Evolutionary conservation across 2,888 invertebrate species (phyloP).

Genomic region (Sphecodes monilicornis): DNA sequence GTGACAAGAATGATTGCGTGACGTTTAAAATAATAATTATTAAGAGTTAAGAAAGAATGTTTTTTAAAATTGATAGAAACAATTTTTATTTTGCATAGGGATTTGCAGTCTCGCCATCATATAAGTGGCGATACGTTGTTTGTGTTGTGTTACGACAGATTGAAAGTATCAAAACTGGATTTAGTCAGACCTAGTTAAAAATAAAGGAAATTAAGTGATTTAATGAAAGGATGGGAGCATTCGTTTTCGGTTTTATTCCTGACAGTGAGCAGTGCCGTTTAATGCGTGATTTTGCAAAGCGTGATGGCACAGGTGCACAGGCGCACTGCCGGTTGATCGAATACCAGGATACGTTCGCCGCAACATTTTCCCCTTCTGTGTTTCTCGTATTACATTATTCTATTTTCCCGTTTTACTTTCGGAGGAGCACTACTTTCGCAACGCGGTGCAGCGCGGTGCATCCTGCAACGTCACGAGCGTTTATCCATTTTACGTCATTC

Average conservation of each 20-base stretch:
- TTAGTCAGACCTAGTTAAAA: no score
- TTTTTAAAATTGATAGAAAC: no score
- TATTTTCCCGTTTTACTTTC: constrained; percentile 34
- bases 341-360: constrained; percentile 50
- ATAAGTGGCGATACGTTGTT: no score
- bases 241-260: background rate
- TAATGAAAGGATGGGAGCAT: no score
- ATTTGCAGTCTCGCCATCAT: no score
- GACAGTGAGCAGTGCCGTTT: background rate
- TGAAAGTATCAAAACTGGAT: no score
- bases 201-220: no score
- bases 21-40: no score
- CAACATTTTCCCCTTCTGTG: constrained; percentile 50
- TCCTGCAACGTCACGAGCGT: constrained; percentile 62
- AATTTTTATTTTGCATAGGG: no score
- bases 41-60: no score
- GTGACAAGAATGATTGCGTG: no score
- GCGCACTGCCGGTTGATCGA: constrained; percentile 58
- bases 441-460: constrained; percentile 22
- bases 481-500: constrained; percentile 66
- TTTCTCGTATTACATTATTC: constrained; percentile 52
- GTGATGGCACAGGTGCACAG: constrained; percentile 58
- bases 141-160: no score
- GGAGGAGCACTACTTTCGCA: constrained; percentile 20
- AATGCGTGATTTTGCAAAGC: constrained; percentile 60